Evolutionary conservation across 1,140 invertebrate genomes (phyloP), one percentile per base, ranked within the genome.

Genomic region (Dendrolimus punctatus): DNA sequence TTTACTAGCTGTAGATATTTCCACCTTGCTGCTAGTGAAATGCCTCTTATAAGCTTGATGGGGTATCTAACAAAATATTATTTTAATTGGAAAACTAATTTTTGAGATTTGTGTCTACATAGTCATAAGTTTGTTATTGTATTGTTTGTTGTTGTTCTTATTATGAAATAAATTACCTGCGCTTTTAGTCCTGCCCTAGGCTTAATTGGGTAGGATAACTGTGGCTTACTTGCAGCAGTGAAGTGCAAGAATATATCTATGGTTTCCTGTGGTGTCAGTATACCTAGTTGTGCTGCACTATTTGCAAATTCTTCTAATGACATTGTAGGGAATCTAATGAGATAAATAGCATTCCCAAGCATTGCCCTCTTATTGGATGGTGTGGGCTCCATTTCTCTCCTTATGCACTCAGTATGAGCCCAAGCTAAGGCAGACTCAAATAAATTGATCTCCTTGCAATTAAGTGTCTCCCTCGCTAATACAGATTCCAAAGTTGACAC

Each of bases 231-330:
- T 55, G 91, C 91, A 36, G 95, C 95, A 48, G 94, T 95, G 60
- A 95, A 95, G 79, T 97, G 92, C 55, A 97, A 89, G 90, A 98
- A 98, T 80, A 97, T 94, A 76, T 97, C 95, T 51, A 96, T 96
- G 5, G 94, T 96, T 83, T 98, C 96, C 87, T 96, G 92, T 62
- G 94, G 92, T 2, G 95, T 96, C 23, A 97, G 86, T 59, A 98
- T 94, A 39, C 94, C 95, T 42, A 94, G 91, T 88, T 96, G 95
- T 10, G 95, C 96, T 8, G 95, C 94, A 61, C 93, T 94, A 71
- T 98, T 96, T 4, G 96, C 95, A 83, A 96, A 97, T 76, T 98
- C 95, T 65, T 96, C 94, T 55, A 97, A 85, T 41, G 91, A 91
- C 96, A 97, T 97, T 6, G 95, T 95, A 6, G 96, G 95, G 63